phyloP scores from a whole-genome alignment of 2,113 vertebrate genomes.

The Xenus cinereus region DNA sequence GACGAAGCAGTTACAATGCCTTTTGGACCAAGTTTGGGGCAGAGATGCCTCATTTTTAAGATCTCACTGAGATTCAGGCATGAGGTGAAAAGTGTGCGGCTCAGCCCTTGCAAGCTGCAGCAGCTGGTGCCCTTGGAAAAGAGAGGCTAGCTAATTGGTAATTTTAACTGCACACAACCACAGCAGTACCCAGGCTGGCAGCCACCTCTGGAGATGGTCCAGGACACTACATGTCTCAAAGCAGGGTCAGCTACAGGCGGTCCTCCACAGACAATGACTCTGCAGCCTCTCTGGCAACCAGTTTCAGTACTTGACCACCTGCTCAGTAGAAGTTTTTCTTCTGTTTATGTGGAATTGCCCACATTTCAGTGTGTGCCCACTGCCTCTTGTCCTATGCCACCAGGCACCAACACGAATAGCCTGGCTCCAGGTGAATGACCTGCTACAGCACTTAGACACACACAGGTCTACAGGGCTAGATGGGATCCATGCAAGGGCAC shows the following conservation, averaged over 20 bases:
- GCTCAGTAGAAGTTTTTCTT: neutral
- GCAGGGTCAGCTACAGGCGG: neutral
- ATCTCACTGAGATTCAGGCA: neutral
- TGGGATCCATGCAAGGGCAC: neutral
- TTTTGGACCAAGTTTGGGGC: neutral
- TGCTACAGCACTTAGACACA: neutral
- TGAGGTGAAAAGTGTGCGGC: neutral
- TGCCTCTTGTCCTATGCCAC: neutral
- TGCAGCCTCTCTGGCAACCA: neutral
- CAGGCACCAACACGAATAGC: fast-evolving
- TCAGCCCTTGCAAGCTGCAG: neutral
- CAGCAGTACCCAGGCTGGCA: neutral
- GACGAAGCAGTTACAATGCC: neutral
- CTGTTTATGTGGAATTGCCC: neutral
- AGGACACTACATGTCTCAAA: neutral
- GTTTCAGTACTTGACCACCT: neutral
- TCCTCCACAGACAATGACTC: neutral
- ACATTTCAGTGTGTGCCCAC: neutral
- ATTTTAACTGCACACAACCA: neutral
- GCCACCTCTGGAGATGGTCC: neutral
- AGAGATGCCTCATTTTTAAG: neutral
- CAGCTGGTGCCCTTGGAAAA: neutral
- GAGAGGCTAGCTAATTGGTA: neutral
- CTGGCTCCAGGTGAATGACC: neutral
- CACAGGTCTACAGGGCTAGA: neutral